Base-by-base conservation (phyloP, 2,888 invertebrate species). In the Aleiodes alternator region DNA sequence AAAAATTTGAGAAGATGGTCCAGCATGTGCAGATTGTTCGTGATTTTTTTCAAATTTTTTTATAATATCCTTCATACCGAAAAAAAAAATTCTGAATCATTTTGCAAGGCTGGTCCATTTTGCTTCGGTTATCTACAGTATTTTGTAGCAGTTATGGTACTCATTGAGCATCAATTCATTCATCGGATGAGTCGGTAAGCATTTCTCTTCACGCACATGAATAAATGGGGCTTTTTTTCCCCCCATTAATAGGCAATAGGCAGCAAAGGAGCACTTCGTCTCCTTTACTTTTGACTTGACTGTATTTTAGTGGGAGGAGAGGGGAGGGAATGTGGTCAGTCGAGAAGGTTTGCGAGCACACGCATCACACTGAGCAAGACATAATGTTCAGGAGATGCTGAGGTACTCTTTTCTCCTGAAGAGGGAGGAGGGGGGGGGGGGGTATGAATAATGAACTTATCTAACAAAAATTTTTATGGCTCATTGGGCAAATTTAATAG, bases 271-370 rank as follows among this genome's bases (percentile, higher is more conserved):
- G 34, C 23, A 64, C 34, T 61, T 61, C 61, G 14, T 43, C 61
- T 55, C 16, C 38, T 59, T 59, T 61, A 61, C 61, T 43, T 64
- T 64, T 64, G 64, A 48, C 43, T 48, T 64, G 43, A 16, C 64
- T 43, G 64, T 64, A 48, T 64, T 64, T 48, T 64, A 38, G 31
- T 38, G 83, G 80, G 77, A 76, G 78, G 81, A 6, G 86, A 82
- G 85, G 87, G 87, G 87, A 85, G 84, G 83, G 87, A 87, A 87
- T 87, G 87, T 84, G 87, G 87, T 87, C 85, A 84, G 85, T 86
- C 83, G 83, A 84, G 83, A 85, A 82, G 82, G n/a, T 68, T 51
- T 51, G n/a, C 75, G 79, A 81, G 82, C 83, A 69, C 83, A 82
- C 82, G 80, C 83, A 80, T 73, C 57, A 73, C 69, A 51, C 59